A percentile compares a stretch with the other conserved stretches of the same genome.
Conservation (phyloP, 2,113 vertebrate species). For the Neomonachus schauinslandi region DNA sequence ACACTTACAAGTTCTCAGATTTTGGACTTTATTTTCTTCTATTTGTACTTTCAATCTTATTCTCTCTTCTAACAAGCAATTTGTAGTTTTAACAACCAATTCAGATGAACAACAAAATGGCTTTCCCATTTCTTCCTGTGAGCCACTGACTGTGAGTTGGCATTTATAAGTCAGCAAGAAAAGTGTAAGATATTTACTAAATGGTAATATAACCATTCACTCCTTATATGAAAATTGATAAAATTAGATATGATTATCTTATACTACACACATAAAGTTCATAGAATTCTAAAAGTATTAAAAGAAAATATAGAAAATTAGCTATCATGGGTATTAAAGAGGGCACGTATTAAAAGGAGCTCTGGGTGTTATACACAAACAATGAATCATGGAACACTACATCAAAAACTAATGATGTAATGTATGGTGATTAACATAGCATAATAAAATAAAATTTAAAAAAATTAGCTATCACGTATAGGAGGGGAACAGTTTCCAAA, state of each 20-base stretch:
- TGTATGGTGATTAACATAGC: no score
- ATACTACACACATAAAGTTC: background rate
- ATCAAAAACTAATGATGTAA: no score
- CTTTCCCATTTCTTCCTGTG: background rate
- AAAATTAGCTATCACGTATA: background rate
- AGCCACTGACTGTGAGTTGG: background rate
- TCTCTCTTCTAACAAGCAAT: background rate
- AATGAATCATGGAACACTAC: no score
- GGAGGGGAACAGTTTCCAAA: background rate
- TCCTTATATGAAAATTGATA: background rate
- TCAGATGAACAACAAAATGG: background rate
- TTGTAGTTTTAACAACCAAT: background rate
- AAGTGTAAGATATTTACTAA: background rate
- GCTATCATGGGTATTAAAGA: background rate
- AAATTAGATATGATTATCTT: background rate
- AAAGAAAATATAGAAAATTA: background rate
- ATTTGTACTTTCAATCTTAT: background rate
- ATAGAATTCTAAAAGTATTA: background rate
- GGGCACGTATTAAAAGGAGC: no score
- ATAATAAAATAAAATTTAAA: no score
- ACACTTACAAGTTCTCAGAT: background rate
- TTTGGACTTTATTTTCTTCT: background rate
- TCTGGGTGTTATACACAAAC: no score
- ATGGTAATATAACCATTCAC: background rate
- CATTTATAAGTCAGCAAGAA: background rate